These are phyloP conservation scores for Odobenus rosmarus DNA, from an alignment of 2,113 vertebrate genomes.

Conservation along the genomic window DNA sequence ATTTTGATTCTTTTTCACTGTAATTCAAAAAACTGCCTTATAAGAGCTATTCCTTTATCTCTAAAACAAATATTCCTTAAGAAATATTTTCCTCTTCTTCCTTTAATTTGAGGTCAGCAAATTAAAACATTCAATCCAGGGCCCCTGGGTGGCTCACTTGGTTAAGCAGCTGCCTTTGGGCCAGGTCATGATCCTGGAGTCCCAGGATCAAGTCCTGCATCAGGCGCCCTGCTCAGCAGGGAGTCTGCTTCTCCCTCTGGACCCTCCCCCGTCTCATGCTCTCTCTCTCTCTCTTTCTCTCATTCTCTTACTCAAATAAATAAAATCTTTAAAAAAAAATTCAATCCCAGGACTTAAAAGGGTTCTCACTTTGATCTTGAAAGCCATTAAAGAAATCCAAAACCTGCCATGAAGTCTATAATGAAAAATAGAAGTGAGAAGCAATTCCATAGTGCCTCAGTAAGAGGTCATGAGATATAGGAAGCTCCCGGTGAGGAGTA, in stretches of 20 bases:
- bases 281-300: too few relatives aligned
- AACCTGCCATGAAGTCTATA: neutral
- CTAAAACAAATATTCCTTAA: neutral
- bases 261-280: too few relatives aligned
- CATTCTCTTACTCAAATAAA: too few relatives aligned
- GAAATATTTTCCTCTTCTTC: neutral
- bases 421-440: neutral
- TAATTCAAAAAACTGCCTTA: neutral
- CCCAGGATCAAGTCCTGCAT: too few relatives aligned
- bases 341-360: neutral
- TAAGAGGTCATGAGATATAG: neutral
- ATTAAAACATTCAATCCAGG: neutral
- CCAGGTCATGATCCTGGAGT: too few relatives aligned
- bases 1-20: neutral
- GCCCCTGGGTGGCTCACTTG: too few relatives aligned
- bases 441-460: neutral
- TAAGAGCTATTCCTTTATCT: neutral
- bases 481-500: neutral
- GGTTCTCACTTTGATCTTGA: neutral
- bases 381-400: neutral
- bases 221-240: too few relatives aligned
- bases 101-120: neutral
- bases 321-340: neutral
- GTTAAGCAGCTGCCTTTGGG: too few relatives aligned
- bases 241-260: too few relatives aligned